Percentiles rank a stretch among this genome's conserved stretches.
Evolutionary conservation across 2,113 vertebrate species (phyloP).

Genomic region (Laticauda colubrina): DNA sequence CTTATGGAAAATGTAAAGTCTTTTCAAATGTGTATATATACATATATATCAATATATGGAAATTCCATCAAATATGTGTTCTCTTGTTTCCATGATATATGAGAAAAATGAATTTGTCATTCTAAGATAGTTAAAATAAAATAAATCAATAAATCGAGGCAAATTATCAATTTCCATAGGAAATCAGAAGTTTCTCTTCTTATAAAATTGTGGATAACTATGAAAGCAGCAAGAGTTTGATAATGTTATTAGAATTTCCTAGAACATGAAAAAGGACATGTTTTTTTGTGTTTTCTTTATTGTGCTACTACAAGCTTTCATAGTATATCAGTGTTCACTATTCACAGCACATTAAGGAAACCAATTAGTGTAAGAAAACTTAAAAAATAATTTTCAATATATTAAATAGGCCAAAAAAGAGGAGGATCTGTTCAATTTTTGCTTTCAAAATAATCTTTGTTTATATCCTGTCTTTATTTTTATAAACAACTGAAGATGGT

Average conservation of each 20-base stretch:
- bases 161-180: neutral
- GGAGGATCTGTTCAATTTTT: neutral
- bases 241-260: neutral
- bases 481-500: neutral
- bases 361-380: neutral
- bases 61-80: neutral
- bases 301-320: neutral
- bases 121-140: neutral
- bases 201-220: neutral
- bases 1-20: neutral
- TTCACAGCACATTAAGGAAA: neutral
- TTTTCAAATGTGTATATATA: neutral
- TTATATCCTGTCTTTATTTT: neutral
- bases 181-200: neutral
- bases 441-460: slow-evolving; percentile 3
- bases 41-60: neutral
- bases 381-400: neutral
- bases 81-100: neutral
- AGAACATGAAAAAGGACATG: neutral
- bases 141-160: neutral
- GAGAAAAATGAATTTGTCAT: neutral
- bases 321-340: neutral
- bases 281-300: neutral
- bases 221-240: neutral
- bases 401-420: neutral